Percentiles rank a stretch among this genome's conserved stretches.
phyloP scores from a whole-genome alignment of 2,797 vertebrate genomes.

The Myotis planiceps region DNA sequence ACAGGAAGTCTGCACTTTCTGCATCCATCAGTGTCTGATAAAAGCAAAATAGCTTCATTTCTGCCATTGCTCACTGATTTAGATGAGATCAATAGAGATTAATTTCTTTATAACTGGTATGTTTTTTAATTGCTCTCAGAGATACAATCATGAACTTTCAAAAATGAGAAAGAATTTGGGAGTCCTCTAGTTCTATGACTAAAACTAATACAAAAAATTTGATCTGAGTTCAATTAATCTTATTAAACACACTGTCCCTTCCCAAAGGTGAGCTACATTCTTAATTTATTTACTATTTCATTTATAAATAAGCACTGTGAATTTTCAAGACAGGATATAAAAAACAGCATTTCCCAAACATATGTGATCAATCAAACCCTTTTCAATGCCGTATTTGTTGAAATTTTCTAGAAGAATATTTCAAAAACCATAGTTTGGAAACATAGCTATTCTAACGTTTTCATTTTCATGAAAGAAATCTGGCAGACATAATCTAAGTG shows the following conservation, averaged over 20 bases:
- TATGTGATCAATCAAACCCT: not conserved
- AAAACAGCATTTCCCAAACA: not conserved
- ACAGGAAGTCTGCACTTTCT: not conserved
- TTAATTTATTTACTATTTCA: conserved; percentile 8
- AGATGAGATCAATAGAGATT: not conserved
- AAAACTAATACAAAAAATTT: not conserved
- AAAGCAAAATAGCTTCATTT: conserved; percentile 28
- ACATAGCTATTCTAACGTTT: not conserved
- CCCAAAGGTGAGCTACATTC: not conserved
- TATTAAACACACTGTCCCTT: not conserved
- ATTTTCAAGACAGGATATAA: not conserved
- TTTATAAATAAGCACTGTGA: not conserved
- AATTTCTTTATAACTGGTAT: not conserved
- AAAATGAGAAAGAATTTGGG: not conserved
- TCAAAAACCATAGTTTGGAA: not conserved
- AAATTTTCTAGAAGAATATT: conserved; percentile 2
- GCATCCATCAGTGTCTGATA: not conserved
- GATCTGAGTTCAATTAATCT: not conserved
- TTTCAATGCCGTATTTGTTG: not conserved
- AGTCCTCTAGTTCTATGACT: not conserved
- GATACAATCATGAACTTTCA: not conserved
- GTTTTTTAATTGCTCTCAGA: not conserved
- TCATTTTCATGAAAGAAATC: not conserved
- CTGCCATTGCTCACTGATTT: not conserved
- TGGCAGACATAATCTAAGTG: not conserved